Base-by-base conservation (phyloP, 2,888 invertebrate genomes). In the Slavum lentiscoides region DNA sequence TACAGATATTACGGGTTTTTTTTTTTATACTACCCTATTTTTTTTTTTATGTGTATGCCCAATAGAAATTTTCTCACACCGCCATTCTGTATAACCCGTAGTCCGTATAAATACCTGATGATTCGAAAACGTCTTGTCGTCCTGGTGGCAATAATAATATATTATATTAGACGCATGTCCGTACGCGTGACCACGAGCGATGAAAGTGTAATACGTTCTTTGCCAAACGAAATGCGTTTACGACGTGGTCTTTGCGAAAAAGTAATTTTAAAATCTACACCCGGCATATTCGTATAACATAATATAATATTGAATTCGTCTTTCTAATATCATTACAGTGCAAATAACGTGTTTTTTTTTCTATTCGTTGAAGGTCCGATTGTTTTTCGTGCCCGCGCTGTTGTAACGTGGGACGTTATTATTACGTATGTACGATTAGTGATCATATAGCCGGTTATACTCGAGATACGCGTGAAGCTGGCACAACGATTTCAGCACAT, bases 141-240 rank as follows among this genome's bases (percentile, higher is more conserved):
- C 21, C 11, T 39, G 7, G 11, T 23, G 17, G 17, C 17, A 62
- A 30, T 64, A 62, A 7, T 49, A 11, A 39, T 39, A 39, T 7
- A 39, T 7, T 5, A 9, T 49, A 49, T 49, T 49, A 49, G 49
- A 49, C 49, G 43, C 39, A 9, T 21, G n/a, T 66, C 19, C n/a
- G 6, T 39, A 43, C n/a, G n/a, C 49, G 43, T 43, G 15, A 39
- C 21, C 39, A 61, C 61, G 43, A 61, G 23, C n/a, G 61, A 61
- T 19, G 30, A 73, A 73, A 73, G 61, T 73, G 30, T n/a, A 73
- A 73, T 49, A 62, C 23, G 4, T 55, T 19, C 23, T 62, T 30
- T 19, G 17, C 39, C 19, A 23, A 17, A 43, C 59, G 19, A 61
- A 62, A 39, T 62, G 61, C 37, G 21, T 4, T 11, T 49, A 9